A percentile compares a stretch with the other conserved stretches of the same genome.
phyloP scores from a whole-genome alignment of 1,140 invertebrate genomes.

The Brachionus rotundiformis region DNA sequence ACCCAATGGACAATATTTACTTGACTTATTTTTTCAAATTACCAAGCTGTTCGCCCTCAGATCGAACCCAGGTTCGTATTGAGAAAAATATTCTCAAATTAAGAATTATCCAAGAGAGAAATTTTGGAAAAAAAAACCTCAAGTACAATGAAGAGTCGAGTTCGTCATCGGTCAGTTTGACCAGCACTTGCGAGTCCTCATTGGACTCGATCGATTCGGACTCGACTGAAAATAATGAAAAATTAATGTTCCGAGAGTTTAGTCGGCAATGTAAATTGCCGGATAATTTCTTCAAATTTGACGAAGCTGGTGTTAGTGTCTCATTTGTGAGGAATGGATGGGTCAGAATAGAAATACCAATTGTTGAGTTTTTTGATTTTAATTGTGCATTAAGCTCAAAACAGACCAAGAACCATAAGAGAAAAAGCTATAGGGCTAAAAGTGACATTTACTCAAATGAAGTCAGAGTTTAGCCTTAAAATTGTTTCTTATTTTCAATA shows the following conservation, averaged over 20 bases:
- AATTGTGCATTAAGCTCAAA: background rate
- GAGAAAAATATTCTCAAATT: slow-evolving; percentile 30
- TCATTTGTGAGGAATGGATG: slow-evolving; percentile 43
- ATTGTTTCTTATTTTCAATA: no score
- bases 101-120: slow-evolving; percentile 26
- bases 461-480: slow-evolving; percentile 37
- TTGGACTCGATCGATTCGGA: slow-evolving; percentile 8
- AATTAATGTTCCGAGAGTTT: slow-evolving; percentile 34
- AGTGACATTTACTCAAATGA: slow-evolving; percentile 20
- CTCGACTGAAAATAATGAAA: background rate
- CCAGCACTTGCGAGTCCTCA: background rate
- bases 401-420: background rate
- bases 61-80: slow-evolving; percentile 7
- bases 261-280: slow-evolving; percentile 22
- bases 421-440: background rate
- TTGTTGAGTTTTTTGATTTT: slow-evolving; percentile 43
- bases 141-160: background rate
- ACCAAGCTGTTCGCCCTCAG: slow-evolving; percentile 19
- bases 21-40: slow-evolving; percentile 48
- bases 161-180: background rate
- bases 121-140: background rate
- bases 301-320: slow-evolving; percentile 28
- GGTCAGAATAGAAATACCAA: slow-evolving; percentile 33
- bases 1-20: slow-evolving; percentile 20
- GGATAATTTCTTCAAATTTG: slow-evolving; percentile 44